These are phyloP conservation scores for Drosophila funebris DNA, from an alignment of 1,140 invertebrate genomes.

Conservation along the genomic window DNA sequence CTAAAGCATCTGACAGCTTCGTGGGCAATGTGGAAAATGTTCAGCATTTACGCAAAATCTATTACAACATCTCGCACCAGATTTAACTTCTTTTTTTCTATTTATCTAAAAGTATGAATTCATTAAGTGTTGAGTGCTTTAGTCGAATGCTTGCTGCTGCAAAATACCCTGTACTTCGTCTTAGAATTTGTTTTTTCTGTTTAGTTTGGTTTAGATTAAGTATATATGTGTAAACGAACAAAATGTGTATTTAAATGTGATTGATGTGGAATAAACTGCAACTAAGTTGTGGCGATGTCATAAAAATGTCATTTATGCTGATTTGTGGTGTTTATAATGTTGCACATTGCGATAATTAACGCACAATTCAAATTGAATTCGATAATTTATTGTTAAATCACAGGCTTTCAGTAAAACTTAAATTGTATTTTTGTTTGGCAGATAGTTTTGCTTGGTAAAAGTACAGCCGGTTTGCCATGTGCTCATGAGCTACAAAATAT, in stretches of 20 bases:
- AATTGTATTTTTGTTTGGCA: constrained; percentile 1
- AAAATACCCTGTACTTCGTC: background rate
- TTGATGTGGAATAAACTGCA: too few species aligned
- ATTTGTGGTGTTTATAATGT: too few species aligned
- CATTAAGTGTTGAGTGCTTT: background rate
- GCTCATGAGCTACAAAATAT: constrained; percentile 62
- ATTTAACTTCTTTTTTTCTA: background rate
- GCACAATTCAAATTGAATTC: background rate
- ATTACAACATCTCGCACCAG: background rate
- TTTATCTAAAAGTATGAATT: background rate
- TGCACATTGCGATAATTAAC: too few species aligned
- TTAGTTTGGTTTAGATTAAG: too few species aligned
- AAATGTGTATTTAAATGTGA: too few species aligned
- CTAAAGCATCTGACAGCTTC: background rate
- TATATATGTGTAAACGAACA: too few species aligned
- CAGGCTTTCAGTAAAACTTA: background rate
- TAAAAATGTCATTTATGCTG: too few species aligned
- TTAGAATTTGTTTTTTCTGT: background rate
- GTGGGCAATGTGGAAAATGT: constrained; percentile 15
- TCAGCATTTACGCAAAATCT: background rate
- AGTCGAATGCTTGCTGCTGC: background rate
- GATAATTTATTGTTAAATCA: background rate
- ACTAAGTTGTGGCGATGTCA: too few species aligned
- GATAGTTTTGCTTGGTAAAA: constrained; percentile 31
- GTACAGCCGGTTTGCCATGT: constrained; percentile 43